phyloP scores from a whole-genome alignment of 2,113 vertebrate genomes.

The Todiramphus saurophagus region DNA sequence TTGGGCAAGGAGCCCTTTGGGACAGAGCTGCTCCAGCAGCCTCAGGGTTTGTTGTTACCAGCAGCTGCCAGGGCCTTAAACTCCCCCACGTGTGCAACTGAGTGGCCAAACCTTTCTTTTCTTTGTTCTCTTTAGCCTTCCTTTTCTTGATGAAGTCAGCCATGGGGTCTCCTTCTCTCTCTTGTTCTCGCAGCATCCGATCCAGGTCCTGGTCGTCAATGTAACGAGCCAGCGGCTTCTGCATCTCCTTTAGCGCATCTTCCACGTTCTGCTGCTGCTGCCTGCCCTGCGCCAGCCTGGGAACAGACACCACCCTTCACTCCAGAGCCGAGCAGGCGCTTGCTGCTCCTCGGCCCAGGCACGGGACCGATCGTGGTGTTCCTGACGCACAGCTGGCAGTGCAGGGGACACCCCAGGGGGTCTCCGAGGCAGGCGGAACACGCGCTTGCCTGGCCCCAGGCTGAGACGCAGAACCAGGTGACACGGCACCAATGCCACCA shows the following conservation, averaged over 20 bases:
- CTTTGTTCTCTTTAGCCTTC: constrained; percentile 81
- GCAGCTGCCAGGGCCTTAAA: not conserved
- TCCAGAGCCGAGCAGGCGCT: rapidly evolving
- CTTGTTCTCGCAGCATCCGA: constrained; percentile 88
- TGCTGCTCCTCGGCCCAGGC: rapidly evolving
- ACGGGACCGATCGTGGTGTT: rapidly evolving
- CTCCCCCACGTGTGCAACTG: rapidly evolving
- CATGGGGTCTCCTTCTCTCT: constrained; percentile 96
- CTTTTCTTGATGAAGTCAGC: constrained; percentile 87
- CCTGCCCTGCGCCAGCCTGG: constrained; percentile 85
- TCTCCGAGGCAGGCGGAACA: rapidly evolving
- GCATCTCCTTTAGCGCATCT: constrained; percentile 86
- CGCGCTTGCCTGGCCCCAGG: rapidly evolving
- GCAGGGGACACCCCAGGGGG: too few species aligned
- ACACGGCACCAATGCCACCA: rapidly evolving
- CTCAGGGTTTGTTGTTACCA: rapidly evolving
- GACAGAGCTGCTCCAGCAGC: not conserved
- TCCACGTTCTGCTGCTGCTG: constrained; percentile 90
- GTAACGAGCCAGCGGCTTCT: constrained; percentile 92
- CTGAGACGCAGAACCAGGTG: not conserved
- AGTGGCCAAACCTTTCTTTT: constrained; percentile 75
- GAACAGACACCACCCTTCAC: not conserved
- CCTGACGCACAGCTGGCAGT: rapidly evolving
- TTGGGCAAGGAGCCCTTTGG: not conserved
- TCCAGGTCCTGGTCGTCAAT: constrained; percentile 92